phyloP scores from a whole-genome alignment of 1,140 invertebrate species.

The Hycleus cichorii region DNA sequence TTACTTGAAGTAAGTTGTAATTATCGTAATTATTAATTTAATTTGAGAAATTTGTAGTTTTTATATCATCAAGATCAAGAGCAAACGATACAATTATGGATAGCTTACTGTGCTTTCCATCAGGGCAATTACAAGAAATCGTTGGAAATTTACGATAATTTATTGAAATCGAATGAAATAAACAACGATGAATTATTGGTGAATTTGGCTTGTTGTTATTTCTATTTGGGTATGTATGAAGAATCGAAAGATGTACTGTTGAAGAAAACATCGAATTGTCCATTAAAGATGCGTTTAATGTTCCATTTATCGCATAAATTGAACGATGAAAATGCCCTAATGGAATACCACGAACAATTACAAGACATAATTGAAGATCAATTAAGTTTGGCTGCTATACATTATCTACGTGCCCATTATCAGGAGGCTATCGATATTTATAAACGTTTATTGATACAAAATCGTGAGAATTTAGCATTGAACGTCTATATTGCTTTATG shows the following conservation, averaged over 20 bases:
- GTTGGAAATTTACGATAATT: conserved; percentile 61
- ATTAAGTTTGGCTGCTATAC: conserved; percentile 90
- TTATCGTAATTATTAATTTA: conserved; percentile 6
- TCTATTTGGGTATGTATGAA: conserved; percentile 71
- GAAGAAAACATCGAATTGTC: conserved; percentile 49
- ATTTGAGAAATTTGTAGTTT: conserved; percentile 30
- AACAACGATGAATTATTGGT: conserved; percentile 49
- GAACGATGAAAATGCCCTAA: conserved; percentile 75
- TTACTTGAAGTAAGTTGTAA: conserved; percentile 68
- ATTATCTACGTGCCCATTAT: conserved; percentile 92
- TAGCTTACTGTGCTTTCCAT: conserved; percentile 92
- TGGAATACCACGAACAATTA: conserved; percentile 74
- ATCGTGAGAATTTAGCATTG: conserved; percentile 86
- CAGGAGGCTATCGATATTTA: conserved; percentile 99
- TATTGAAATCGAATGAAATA: conserved; percentile 30
- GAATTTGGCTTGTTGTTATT: conserved; percentile 91
- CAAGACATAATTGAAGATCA: conserved; percentile 91
- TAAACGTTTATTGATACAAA: conserved; percentile 86
- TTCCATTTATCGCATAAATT: conserved; percentile 94
- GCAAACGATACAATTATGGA: conserved; percentile 64
- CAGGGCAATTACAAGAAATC: conserved; percentile 87
- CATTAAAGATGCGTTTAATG: conserved; percentile 69
- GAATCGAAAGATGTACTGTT: conserved; percentile 58
- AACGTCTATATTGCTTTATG: conserved; percentile 97
- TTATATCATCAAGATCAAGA: conserved; percentile 32